These are phyloP conservation scores for Perognathus longimembris DNA, from an alignment of 2,113 vertebrate genomes.

Conservation along the genomic window DNA sequence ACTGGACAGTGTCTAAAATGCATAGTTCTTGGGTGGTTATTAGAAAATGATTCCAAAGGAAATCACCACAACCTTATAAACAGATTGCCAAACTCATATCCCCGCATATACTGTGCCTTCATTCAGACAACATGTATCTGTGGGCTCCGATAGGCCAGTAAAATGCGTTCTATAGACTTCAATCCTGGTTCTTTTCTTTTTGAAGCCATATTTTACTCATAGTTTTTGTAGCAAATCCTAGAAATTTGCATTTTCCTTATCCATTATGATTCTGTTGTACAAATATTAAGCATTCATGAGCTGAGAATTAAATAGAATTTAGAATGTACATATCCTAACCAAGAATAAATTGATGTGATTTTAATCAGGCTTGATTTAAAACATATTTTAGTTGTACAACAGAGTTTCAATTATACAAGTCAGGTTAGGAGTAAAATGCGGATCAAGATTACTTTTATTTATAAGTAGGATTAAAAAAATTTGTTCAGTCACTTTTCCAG, in stretches of 20 bases:
- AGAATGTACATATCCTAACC: neutral
- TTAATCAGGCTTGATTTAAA: slow-evolving; percentile 11
- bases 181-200: neutral
- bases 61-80: neutral
- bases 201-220: neutral
- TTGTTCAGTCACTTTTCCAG: neutral
- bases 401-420: too few relatives aligned
- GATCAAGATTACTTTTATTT: neutral
- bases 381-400: too few relatives aligned
- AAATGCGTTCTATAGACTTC: neutral
- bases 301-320: slow-evolving; percentile 6
- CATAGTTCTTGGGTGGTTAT: neutral
- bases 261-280: neutral
- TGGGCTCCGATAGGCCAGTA: neutral
- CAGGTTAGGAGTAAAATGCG: too few relatives aligned
- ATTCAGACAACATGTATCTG: neutral
- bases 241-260: neutral
- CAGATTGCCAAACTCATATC: neutral
- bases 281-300: neutral
- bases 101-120: neutral
- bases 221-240: neutral
- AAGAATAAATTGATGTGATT: neutral
- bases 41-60: slow-evolving; percentile 37
- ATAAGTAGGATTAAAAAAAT: neutral
- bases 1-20: slow-evolving; percentile 20